Evolutionary conservation across 64 coral and sea anemone species (phyloP).

Genomic region (Dendronephthya gigantea): DNA sequence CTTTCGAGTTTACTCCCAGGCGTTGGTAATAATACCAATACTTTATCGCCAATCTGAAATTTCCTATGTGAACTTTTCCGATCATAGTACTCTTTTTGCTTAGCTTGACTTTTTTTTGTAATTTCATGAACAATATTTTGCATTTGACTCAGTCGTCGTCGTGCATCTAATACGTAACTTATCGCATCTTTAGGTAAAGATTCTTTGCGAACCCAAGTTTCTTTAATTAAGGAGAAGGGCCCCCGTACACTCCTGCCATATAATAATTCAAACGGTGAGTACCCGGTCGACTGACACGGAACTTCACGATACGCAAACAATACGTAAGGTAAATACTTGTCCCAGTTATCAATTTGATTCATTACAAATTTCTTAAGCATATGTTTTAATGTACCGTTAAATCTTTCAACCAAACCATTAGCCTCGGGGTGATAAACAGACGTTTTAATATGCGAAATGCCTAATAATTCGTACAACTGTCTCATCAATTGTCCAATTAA

Average conservation of each 20-base stretch:
- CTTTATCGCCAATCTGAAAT: constrained; percentile 33
- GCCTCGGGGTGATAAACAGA: constrained; percentile 38
- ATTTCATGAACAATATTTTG: neutral
- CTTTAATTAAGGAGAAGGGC: constrained; percentile 34
- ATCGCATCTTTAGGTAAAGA: neutral
- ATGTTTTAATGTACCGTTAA: constrained; percentile 41
- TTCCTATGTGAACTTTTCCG: neutral
- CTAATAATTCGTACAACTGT: neutral
- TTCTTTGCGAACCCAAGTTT: constrained; percentile 28
- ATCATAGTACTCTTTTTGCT: no score
- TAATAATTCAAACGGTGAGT: constrained; percentile 41
- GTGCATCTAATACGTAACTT: constrained; percentile 16
- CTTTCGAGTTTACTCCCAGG: constrained; percentile 29
- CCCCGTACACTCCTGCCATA: constrained; percentile 38
- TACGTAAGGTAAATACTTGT: constrained; percentile 33
- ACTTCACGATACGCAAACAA: constrained; percentile 52
- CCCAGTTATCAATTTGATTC: constrained; percentile 3
- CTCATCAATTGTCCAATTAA: neutral
- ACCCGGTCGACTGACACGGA: constrained; percentile 40
- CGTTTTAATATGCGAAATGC: neutral
- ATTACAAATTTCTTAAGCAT: constrained; percentile 20
- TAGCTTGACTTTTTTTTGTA: neutral
- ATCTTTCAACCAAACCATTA: constrained; percentile 42
- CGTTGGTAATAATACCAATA: constrained; percentile 20
- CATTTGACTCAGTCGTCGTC: neutral